phyloP scores from a whole-genome alignment of 2,888 invertebrate genomes.

The Ecdyonurus torrentis region DNA sequence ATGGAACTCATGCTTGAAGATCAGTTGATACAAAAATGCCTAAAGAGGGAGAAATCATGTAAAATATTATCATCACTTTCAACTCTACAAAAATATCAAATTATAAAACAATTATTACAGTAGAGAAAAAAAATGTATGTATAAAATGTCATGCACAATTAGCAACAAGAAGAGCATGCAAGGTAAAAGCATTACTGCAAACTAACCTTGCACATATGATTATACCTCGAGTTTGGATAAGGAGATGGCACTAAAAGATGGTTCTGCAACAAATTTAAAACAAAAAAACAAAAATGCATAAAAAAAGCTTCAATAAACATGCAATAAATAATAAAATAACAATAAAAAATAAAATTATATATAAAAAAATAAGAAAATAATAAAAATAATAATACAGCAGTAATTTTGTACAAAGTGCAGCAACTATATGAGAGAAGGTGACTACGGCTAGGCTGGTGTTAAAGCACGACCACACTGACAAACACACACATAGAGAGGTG shows the following conservation, averaged over 20 bases:
- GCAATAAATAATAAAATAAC: slow-evolving; percentile 4
- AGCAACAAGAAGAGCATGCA: slow-evolving; percentile 2
- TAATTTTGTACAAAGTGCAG: not conserved
- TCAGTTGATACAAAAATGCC: too few species aligned
- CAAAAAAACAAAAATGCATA: slow-evolving; percentile 32
- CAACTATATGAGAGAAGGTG: too few species aligned
- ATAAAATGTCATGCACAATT: not conserved
- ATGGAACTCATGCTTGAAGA: too few species aligned
- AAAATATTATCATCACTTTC: too few species aligned
- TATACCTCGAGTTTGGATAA: slow-evolving; percentile 59
- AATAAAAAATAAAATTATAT: slow-evolving; percentile 3
- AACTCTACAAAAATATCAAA: too few species aligned
- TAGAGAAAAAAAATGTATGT: too few species aligned
- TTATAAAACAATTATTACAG: too few species aligned
- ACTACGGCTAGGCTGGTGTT: not conserved
- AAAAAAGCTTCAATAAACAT: slow-evolving; percentile 16
- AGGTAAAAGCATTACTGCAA: not conserved
- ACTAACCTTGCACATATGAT: slow-evolving; percentile 59
- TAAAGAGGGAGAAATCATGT: too few species aligned
- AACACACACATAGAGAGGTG: not conserved
- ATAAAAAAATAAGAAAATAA: not conserved
- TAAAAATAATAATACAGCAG: not conserved
- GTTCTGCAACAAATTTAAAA: slow-evolving; percentile 53
- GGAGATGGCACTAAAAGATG: slow-evolving; percentile 62
- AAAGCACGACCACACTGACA: not conserved